Evolutionary conservation across 2,797 vertebrate genomes (phyloP).

Genomic region (Melanotaenia trifasciata): DNA sequence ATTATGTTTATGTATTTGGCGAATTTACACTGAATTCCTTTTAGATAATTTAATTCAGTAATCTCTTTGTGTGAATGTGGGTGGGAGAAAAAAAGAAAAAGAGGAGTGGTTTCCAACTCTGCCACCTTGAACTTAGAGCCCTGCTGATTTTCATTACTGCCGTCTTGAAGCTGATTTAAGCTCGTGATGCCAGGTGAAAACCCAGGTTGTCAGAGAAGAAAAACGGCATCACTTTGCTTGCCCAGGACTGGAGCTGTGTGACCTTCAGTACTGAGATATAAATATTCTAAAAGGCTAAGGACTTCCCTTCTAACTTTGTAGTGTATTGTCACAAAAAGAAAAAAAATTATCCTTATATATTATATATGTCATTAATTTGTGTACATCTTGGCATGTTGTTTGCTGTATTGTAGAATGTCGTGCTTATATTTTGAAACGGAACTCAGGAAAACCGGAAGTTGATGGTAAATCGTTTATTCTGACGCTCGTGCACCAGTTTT

Average conservation of each 20-base stretch:
- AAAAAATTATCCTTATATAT: neutral
- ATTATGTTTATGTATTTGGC: neutral
- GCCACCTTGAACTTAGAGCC: constrained; percentile 7
- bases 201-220: constrained; percentile 1
- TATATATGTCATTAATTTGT: neutral
- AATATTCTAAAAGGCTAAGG: neutral
- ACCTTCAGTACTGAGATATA: constrained; percentile 32
- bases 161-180: constrained; percentile 43
- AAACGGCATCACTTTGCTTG: constrained; percentile 17
- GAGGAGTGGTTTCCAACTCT: neutral
- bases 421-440: constrained; percentile 63
- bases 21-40: neutral
- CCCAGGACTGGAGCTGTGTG: constrained; percentile 17
- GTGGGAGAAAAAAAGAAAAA: neutral
- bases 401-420: no score
- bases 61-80: neutral
- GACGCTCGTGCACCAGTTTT: constrained; percentile 23
- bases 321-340: neutral
- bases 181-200: constrained; percentile 10
- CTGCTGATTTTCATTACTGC: constrained; percentile 53
- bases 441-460: constrained; percentile 26
- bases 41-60: neutral
- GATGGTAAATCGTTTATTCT: neutral
- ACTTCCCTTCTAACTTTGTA: neutral
- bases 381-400: neutral